Conservation (phyloP, 1,140 invertebrate species). For the Drosophila biarmipes region DNA sequence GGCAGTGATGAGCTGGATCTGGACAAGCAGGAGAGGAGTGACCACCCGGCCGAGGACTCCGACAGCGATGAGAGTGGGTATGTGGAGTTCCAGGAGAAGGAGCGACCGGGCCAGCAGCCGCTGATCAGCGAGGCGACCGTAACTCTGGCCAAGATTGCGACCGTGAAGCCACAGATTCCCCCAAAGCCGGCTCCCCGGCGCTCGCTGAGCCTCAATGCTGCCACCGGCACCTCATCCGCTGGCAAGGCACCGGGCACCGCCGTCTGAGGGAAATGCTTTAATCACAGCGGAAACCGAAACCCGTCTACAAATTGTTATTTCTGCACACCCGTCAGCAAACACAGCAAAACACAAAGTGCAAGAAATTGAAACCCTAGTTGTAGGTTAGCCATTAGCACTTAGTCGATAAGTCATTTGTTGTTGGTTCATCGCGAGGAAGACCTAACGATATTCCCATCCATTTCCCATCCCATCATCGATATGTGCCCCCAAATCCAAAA, state of each 20-base stretch:
- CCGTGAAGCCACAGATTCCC: constrained; percentile 66
- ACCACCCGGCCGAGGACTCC: constrained; percentile 63
- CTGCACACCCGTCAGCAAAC: constrained; percentile 62
- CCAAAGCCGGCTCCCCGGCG: constrained; percentile 77
- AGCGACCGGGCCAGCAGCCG: constrained; percentile 32
- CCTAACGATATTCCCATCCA: constrained; percentile 68
- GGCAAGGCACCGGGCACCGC: constrained; percentile 31
- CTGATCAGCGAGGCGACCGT: constrained; percentile 11
- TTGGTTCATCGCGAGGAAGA: constrained; percentile 64
- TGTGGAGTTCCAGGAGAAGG: constrained; percentile 85
- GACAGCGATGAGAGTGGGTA: constrained; percentile 87
- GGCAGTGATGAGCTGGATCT: constrained; percentile 30
- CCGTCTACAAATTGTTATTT: constrained; percentile 70
- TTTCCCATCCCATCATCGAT: constrained; percentile 13
- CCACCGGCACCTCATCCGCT: constrained; percentile 15
- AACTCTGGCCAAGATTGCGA: constrained; percentile 19
- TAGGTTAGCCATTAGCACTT: constrained; percentile 54
- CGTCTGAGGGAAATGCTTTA: constrained; percentile 63
- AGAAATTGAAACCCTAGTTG: constrained; percentile 63
- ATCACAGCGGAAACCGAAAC: constrained; percentile 20
- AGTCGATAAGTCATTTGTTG: constrained; percentile 69
- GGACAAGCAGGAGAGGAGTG: constrained; percentile 38
- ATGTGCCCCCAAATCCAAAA: constrained; percentile 20
- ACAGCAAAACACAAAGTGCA: constrained; percentile 56
- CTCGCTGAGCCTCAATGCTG: constrained; percentile 39